Conservation (phyloP, 2,113 vertebrate species). For the Ranitomeya imitator region DNA sequence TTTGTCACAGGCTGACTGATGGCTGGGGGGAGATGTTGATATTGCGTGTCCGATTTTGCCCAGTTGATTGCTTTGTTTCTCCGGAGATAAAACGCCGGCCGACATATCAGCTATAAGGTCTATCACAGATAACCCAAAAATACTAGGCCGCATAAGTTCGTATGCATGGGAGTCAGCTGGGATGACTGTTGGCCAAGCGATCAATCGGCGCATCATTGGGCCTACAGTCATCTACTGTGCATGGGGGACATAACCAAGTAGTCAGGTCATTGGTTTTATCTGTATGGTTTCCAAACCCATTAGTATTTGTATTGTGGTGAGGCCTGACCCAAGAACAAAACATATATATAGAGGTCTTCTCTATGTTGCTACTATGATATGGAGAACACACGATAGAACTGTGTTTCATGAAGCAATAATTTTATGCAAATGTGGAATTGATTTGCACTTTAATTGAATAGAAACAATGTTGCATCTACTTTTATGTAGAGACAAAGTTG, state of each 20-base stretch:
- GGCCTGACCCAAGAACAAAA: neutral
- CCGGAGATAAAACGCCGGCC: no score
- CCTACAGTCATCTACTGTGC: neutral
- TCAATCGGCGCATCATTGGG: neutral
- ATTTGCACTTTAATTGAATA: neutral
- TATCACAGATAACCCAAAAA: no score
- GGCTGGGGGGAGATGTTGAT: no score
- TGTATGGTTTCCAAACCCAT: neutral
- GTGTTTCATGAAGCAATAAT: neutral
- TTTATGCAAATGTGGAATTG: conserved; percentile 18
- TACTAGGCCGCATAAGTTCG: no score
- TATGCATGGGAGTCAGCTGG: no score
- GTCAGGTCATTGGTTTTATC: neutral
- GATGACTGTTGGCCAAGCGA: neutral
- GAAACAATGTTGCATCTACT: neutral
- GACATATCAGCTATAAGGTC: no score
- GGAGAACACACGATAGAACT: neutral
- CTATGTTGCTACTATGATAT: neutral
- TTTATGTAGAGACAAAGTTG: neutral
- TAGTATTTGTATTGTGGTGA: neutral
- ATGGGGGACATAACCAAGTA: neutral
- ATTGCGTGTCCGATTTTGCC: no score
- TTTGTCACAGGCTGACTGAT: no score
- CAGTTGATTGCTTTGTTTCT: no score
- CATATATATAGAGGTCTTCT: neutral